Conservation (phyloP, 2,113 vertebrate species). For the Hyperoodon ampullatus region DNA sequence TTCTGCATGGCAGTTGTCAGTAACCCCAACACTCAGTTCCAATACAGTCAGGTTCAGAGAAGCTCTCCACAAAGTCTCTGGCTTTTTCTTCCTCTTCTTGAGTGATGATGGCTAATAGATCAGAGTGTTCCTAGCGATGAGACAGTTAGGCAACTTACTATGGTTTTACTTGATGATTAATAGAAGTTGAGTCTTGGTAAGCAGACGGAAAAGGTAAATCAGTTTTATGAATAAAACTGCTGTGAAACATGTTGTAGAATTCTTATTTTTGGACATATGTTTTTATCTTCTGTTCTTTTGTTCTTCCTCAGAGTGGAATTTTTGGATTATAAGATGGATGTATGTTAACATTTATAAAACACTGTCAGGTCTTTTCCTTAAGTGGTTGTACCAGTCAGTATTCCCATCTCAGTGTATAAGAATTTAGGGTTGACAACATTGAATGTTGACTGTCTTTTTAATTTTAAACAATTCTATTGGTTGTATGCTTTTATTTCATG, state of each 20-base stretch:
- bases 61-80: neutral
- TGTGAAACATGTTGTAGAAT: neutral
- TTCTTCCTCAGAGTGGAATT: neutral
- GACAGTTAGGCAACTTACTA: neutral
- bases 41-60: neutral
- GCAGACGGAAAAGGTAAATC: neutral
- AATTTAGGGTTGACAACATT: neutral
- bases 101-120: neutral
- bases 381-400: neutral
- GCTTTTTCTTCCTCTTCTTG: neutral
- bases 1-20: neutral
- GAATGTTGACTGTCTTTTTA: neutral
- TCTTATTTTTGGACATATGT: neutral
- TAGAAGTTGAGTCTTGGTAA: neutral
- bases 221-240: neutral
- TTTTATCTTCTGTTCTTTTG: neutral
- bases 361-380: neutral
- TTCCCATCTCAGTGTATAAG: neutral
- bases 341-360: neutral
- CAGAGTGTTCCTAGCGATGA: neutral
- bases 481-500: conserved; percentile 25
- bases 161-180: neutral
- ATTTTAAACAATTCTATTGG: neutral
- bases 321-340: neutral
- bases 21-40: neutral